Conservation (phyloP, 2,888 invertebrate species). For the Cotesia congregata region DNA sequence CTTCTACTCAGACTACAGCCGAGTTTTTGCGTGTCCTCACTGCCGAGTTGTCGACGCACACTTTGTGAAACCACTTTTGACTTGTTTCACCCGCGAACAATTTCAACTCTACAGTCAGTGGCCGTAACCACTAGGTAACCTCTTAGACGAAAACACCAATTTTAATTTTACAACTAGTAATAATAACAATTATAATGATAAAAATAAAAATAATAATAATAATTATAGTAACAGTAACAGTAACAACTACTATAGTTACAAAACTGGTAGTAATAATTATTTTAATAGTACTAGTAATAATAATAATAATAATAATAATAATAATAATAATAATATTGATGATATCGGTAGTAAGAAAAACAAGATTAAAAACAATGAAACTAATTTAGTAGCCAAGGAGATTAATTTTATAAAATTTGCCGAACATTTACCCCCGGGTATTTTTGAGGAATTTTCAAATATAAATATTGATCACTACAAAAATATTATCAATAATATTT, state of each 20-base stretch:
- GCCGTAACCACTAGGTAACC: constrained; percentile 80
- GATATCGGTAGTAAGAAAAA: constrained; percentile 19
- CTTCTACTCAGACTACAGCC: constrained; percentile 96
- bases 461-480: constrained; percentile 1
- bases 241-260: background rate
- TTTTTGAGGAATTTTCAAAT: constrained; percentile 23
- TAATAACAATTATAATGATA: background rate
- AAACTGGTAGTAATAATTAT: background rate
- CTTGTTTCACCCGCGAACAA: constrained; percentile 85
- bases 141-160: constrained; percentile 34
- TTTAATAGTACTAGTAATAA: background rate
- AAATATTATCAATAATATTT: background rate
- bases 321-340: background rate
- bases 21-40: constrained; percentile 90
- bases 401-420: constrained; percentile 61
- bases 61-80: constrained; percentile 91
- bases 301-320: background rate
- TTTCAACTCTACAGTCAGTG: constrained; percentile 81
- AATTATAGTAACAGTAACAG: background rate
- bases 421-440: constrained; percentile 62
- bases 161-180: too few relatives aligned
- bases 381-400: constrained; percentile 22
- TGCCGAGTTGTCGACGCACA: constrained; percentile 93
- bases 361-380: constrained; percentile 34
- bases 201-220: background rate